Evolutionary conservation across 2,113 vertebrate genomes (phyloP).

Genomic region (Oryzias javanicus): DNA sequence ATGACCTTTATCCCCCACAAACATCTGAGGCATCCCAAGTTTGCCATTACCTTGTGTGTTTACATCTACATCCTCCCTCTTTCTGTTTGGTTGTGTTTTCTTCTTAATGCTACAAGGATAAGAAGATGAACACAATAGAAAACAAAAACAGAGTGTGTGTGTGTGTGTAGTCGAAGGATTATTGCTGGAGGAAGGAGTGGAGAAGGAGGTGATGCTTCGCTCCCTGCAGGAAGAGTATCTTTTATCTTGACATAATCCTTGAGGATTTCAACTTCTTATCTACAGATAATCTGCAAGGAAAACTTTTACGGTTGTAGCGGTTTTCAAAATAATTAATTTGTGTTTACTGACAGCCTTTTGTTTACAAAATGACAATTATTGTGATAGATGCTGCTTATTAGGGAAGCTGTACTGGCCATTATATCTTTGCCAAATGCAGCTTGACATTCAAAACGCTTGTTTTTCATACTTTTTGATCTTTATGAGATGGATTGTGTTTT

Average conservation of each 20-base stretch:
- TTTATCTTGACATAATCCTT: conserved; percentile 14
- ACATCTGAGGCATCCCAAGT: background rate
- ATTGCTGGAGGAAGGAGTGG: conserved; percentile 2
- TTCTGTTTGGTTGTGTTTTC: background rate
- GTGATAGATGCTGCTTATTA: background rate
- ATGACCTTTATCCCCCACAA: too few relatives aligned
- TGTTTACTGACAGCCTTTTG: background rate
- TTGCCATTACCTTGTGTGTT: background rate
- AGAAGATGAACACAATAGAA: conserved; percentile 1
- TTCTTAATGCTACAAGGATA: conserved; percentile 1
- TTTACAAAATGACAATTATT: background rate
- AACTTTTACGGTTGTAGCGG: background rate
- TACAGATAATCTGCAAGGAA: conserved; percentile 12
- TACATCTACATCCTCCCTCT: background rate
- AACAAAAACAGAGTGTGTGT: conserved; percentile 14
- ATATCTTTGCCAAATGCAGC: too few relatives aligned
- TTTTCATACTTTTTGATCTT: background rate
- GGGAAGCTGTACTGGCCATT: background rate
- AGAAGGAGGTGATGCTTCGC: conserved; percentile 15
- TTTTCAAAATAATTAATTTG: conserved; percentile 2
- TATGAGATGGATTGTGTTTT: too few relatives aligned
- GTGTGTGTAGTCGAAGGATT: conserved; percentile 1
- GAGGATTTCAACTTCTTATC: conserved; percentile 12
- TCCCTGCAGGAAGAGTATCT: conserved; percentile 9
- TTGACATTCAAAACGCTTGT: background rate